These are phyloP conservation scores for Palloptera scutellata DNA, from an alignment of 2,888 invertebrate species.

Conservation along the genomic window DNA sequence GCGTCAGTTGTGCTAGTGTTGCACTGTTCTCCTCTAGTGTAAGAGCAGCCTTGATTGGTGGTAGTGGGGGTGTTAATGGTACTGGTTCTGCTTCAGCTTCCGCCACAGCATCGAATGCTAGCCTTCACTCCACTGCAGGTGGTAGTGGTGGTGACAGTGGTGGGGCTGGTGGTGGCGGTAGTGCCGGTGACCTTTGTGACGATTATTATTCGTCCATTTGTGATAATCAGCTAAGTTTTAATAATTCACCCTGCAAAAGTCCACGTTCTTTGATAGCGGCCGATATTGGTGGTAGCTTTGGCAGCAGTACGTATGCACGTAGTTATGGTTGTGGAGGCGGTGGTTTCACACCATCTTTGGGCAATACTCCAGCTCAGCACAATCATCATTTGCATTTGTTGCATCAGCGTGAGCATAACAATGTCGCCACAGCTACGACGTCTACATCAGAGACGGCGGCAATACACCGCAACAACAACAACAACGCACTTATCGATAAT, in stretches of 20 bases:
- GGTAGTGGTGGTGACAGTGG: neutral
- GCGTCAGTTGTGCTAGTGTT: too few relatives aligned
- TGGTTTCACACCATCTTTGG: slow-evolving; percentile 16
- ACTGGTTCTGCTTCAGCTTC: slow-evolving; percentile 23
- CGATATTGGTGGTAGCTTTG: slow-evolving; percentile 28
- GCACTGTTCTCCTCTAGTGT: too few relatives aligned
- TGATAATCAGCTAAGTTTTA: slow-evolving; percentile 58
- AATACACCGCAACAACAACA: neutral
- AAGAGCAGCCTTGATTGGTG: neutral
- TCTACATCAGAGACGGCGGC: slow-evolving; percentile 23
- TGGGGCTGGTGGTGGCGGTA: slow-evolving; percentile 10
- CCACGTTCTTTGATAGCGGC: slow-evolving; percentile 47
- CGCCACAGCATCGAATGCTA: slow-evolving; percentile 39
- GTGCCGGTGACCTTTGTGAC: slow-evolving; percentile 42
- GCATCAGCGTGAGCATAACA: slow-evolving; percentile 32
- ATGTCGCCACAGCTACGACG: slow-evolving; percentile 29
- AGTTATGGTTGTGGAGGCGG: slow-evolving; percentile 30
- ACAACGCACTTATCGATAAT: slow-evolving; percentile 22
- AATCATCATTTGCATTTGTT: slow-evolving; percentile 18
- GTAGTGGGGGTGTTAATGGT: neutral
- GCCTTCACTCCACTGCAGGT: slow-evolving; percentile 31
- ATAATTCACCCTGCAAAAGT: slow-evolving; percentile 56
- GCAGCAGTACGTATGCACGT: slow-evolving; percentile 10
- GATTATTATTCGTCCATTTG: slow-evolving; percentile 58
- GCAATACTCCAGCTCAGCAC: slow-evolving; percentile 26